Base-by-base conservation (phyloP, 2,113 vertebrate species). In the Glareola pratincola region DNA sequence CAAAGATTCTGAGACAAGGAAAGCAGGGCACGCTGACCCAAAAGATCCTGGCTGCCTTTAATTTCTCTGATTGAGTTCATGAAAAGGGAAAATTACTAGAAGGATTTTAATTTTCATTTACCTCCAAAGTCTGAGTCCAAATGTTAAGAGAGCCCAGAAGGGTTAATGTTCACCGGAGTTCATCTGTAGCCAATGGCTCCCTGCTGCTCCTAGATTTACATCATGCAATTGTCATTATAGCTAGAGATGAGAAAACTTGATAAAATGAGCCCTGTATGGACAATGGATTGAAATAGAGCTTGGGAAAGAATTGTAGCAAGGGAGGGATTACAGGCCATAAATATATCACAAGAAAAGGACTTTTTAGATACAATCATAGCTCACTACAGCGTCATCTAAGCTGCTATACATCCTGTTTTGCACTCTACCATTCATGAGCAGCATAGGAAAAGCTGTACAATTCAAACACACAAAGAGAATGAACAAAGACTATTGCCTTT, bases 141-240 rank as follows among this genome's bases (percentile, higher is more conserved):
- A 90, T 67, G 41, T 90, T 83, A 92, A 82, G 60, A 78, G 57
- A 94, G 54, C 60, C 60, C 36, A 50, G 54, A 95, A 97, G 91
- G 69, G 94, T 95, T 97, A 96, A 95, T 22, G 9, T 79, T 96
- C 69, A 92, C 53, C 27, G 64, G 72, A 95, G 75, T 82, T 90
- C 75, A 85, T 73, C 68, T 89, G 73, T 29, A 77, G 62, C 36
- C 77, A 80, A 2, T 60, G 75, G 66, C 26, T 91, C 47, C 72
- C 73, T 85, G 50, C 89, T 93, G 72, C 60, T 88, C 47, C 72
- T 76, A 51, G 63, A 66, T 91, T 94, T 96, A 90, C 83, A 92
- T 96, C 84, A 90, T 29, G 17, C 41, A 67, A 62, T 89, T 94
- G 90, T 71, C 85, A 60, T 90, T 93, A 67, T 6, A 85, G 85